Conservation (phyloP, 2,797 vertebrate species). For the Halcyon chelicuti region DNA sequence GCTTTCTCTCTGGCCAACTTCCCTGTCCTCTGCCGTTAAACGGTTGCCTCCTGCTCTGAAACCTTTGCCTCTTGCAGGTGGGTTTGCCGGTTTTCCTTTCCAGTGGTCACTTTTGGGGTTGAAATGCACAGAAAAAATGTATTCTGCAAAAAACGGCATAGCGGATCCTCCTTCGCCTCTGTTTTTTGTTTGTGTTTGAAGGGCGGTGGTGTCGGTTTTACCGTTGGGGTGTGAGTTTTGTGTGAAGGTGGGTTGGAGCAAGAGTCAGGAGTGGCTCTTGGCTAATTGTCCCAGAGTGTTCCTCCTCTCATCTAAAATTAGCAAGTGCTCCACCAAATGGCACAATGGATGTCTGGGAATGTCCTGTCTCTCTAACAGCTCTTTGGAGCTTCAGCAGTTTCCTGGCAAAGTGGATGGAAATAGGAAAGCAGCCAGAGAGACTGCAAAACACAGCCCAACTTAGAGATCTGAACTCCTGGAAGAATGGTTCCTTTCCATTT, state of each 20-base stretch:
- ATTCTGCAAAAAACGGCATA: neutral
- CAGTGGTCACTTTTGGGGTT: neutral
- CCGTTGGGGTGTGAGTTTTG: constrained; percentile 26
- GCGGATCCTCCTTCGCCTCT: neutral
- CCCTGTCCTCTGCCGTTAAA: neutral
- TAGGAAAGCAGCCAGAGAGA: constrained; percentile 82
- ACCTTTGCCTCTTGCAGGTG: neutral
- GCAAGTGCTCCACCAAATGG: constrained; percentile 69
- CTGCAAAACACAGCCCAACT: constrained; percentile 79
- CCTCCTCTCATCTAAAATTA: constrained; percentile 80
- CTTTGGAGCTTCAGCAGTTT: constrained; percentile 74
- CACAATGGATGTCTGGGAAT: constrained; percentile 82
- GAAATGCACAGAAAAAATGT: neutral
- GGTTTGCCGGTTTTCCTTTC: neutral
- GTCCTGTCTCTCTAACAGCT: constrained; percentile 69
- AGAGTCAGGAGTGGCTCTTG: constrained; percentile 35
- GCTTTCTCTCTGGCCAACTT: neutral
- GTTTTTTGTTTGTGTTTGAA: neutral
- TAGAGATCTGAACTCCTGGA: neutral
- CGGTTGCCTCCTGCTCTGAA: neutral
- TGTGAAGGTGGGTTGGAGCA: constrained; percentile 17
- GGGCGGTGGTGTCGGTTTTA: neutral
- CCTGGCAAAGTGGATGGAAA: constrained; percentile 83
- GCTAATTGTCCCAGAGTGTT: constrained; percentile 68
- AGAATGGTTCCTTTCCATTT: neutral